Evolutionary conservation across 2,113 vertebrate species (phyloP), one percentile per base, ranked within the genome.

Genomic region (Neolamprologus tretocephalus): DNA sequence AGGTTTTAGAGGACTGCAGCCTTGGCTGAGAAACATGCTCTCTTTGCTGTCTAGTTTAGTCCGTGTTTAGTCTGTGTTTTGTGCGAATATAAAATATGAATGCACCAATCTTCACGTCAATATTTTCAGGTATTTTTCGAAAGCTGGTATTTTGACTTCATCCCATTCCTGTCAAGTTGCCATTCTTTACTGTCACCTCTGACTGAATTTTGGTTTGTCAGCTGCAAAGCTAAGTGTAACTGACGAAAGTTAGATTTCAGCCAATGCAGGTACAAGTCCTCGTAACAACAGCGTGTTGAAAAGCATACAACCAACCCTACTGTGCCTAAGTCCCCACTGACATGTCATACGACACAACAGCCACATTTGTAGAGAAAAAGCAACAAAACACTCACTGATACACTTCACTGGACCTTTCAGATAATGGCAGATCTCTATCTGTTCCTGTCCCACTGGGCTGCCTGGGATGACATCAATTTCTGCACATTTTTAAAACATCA

Each of bases 321-420:
- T 35, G 33, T 31, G 28, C 47, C 8, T 4, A 3, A 10, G 61
- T 92, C 90, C 91, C 91, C n/a, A 19, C 66, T 88, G 87, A 89
- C 57, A n/a, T 31, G 87, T 87, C 87, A 55, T 58, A 40, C 21
- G 54, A 84, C 87, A 83, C 83, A 80, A 54, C 82, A 58, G 55
- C n/a, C 86, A 82, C 85, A 86, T 23, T 3, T 91, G 90, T 86
- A 47, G 37, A 54, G 86, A 57, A 86, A 92, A 89, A 82, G 87
- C 89, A 93, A 90, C 89, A 93, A 94, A 93, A 92, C 92, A 92
- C 80, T 91, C 61, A 14, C 21, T 19, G 80, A 66, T 90, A 93
- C 93, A 91, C 94, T 93, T 91, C 54, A 94, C 13, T 87, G 89
- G 79, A 88, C 86, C 73, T 37, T 19, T 14, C 86, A 83, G 42